Percentiles rank a stretch among this genome's conserved stretches.
Evolutionary conservation across 2,888 invertebrate genomes (phyloP).

Genomic region (Papilio demoleus): DNA sequence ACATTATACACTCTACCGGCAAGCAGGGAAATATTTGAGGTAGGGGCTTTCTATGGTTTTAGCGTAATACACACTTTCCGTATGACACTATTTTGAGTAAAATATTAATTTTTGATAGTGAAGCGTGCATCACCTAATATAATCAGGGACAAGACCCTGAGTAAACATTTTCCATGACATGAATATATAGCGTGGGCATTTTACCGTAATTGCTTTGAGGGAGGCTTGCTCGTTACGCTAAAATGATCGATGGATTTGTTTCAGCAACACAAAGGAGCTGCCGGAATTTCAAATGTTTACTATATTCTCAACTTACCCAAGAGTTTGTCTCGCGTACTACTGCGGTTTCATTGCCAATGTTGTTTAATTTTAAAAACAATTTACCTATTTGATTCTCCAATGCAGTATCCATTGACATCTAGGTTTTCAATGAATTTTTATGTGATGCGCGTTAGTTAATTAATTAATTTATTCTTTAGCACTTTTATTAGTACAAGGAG

Average conservation of each 20-base stretch:
- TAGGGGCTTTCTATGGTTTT: no score
- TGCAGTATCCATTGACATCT: no score
- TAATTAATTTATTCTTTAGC: no score
- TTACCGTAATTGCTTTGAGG: constrained; percentile 39
- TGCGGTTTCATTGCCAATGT: not conserved
- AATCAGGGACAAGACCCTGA: constrained; percentile 29
- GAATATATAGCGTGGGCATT: constrained; percentile 39
- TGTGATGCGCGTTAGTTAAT: no score
- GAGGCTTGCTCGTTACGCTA: constrained; percentile 42
- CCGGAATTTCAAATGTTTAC: constrained; percentile 43
- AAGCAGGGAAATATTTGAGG: not conserved
- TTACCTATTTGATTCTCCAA: no score
- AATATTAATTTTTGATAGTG: constrained; percentile 7
- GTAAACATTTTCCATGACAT: constrained; percentile 30
- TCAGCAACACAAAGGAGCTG: constrained; percentile 40
- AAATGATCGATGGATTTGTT: constrained; percentile 44
- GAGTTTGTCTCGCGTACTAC: not conserved
- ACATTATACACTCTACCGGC: no score
- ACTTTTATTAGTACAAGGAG: no score
- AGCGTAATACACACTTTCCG: no score
- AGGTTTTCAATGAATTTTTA: no score
- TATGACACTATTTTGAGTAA: not conserved
- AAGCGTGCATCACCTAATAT: constrained; percentile 14
- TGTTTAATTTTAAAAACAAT: not conserved
- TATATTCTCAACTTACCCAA: constrained; percentile 17